Evolutionary conservation across 1,140 invertebrate species (phyloP), one percentile per base, ranked within the genome.

Genomic region (Drosophila pachea): DNA sequence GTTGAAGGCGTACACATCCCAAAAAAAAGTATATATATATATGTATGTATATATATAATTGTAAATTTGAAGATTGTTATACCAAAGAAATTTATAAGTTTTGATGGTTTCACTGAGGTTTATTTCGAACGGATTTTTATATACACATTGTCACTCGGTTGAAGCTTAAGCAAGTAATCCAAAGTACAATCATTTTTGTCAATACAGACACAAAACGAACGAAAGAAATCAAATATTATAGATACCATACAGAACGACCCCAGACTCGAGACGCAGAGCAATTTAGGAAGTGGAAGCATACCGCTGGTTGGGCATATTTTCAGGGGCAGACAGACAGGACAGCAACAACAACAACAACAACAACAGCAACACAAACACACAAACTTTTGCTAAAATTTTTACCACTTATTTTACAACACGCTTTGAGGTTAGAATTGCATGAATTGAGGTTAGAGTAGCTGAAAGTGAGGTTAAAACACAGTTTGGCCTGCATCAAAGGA

Each of bases 121-220:
- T 38, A 68, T 76, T 84, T 79, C 12, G 43, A 66, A 61, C 49
- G 8, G 60, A 7, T 2, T 43, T 55, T 78, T 84, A 69, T 69
- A 60, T 67, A 86, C 22, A 22, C 22, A 22, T 22, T 47, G 63
- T 55, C 53, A 60, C 70, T 86, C 67, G 71, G 73, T 81, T 81
- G 53, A 86, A 75, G 77, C 77, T 86, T 77, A 77, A 86, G 82
- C 76, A 68, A 77, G 70, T 74, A 86, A 86, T 77, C 82, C 74
- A 86, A 67, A 86, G 81, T 86, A 86, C 81, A 86, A 86, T 86
- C 82, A 86, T 86, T 86, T 86, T 75, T 86, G 81, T 86, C 81
- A 81, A 84, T 55, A 78, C 75, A 76, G 81, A 86, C 78, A 86
- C 76, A 55, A 76, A 71, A 64, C 42, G 22, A 54, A 49, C 49